Conservation (phyloP, 2,113 vertebrate genomes). For the Lipotes vexillifer region DNA sequence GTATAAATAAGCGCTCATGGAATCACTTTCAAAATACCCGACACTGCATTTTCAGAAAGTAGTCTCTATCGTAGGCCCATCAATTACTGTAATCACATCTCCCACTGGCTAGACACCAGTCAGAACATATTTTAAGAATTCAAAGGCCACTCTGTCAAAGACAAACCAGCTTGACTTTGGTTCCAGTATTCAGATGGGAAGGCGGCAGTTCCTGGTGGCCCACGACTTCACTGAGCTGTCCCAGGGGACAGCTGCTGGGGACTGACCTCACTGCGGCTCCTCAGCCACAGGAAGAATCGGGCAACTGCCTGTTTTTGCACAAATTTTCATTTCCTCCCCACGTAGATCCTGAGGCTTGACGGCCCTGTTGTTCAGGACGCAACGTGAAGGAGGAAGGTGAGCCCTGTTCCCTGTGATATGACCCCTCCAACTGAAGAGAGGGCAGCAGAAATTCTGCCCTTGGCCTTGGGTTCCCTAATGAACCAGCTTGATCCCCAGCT, state of each 20-base stretch:
- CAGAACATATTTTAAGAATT: constrained; percentile 35
- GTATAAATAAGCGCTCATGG: background rate
- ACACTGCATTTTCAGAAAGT: background rate
- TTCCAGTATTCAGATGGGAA: background rate
- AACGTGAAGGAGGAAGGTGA: background rate
- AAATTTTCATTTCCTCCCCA: constrained; percentile 22
- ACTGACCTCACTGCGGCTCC: background rate
- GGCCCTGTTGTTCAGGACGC: background rate
- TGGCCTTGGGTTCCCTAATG: background rate
- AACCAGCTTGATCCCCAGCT: background rate
- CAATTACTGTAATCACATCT: constrained; percentile 25
- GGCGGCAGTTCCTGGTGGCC: background rate
- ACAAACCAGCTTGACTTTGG: background rate
- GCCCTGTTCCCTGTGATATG: background rate
- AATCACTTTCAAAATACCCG: constrained; percentile 14
- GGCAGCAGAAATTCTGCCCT: background rate
- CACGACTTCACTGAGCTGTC: background rate
- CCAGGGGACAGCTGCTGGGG: background rate
- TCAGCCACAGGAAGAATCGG: background rate
- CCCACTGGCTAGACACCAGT: constrained; percentile 18
- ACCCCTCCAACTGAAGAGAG: background rate
- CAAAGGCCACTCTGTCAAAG: constrained; percentile 23
- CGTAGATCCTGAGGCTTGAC: background rate
- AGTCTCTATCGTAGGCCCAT: background rate
- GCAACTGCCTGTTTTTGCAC: background rate